phyloP scores from a whole-genome alignment of 2,888 invertebrate genomes.

The Xylophagus ater region DNA sequence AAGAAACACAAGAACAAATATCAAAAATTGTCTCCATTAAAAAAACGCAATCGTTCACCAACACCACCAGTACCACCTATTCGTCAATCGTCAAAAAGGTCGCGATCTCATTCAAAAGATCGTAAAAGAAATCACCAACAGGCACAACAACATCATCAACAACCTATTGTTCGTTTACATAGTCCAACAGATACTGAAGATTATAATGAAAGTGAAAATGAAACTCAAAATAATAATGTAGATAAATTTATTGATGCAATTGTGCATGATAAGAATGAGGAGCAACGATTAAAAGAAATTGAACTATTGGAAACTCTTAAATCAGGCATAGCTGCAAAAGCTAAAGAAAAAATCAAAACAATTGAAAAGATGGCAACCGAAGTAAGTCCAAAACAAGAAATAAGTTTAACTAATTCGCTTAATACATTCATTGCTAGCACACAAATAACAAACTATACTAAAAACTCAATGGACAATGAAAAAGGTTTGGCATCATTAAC shows the following conservation, averaged over 20 bases:
- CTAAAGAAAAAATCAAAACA: conserved; percentile 48
- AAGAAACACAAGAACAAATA: conserved; percentile 39
- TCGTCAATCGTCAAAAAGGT: conserved; percentile 10
- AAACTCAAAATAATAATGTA: conserved; percentile 31
- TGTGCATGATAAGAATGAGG: conserved; percentile 47
- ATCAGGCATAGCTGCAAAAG: conserved; percentile 56
- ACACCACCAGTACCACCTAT: conserved; percentile 10
- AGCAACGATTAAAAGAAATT: conserved; percentile 52
- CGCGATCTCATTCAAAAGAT: conserved; percentile 17
- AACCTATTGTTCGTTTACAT: conserved; percentile 47
- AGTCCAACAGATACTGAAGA: conserved; percentile 50
- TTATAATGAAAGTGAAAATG: conserved; percentile 32
- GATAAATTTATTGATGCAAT: conserved; percentile 45
- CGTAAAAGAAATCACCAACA: conserved; percentile 15
- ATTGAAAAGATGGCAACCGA: conserved; percentile 43
- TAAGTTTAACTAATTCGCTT: conserved; percentile 27
- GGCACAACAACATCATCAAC: conserved; percentile 17
- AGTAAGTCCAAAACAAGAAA: conserved; percentile 19
- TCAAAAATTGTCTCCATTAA: conserved; percentile 7
- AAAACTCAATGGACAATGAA: conserved; percentile 7
- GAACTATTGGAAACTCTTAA: conserved; percentile 54
- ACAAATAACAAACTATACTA: conserved; percentile 26
- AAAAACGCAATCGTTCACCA: conserved; percentile 1
- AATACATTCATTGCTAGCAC: conserved; percentile 39
- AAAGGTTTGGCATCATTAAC: conserved; percentile 4